Base-by-base conservation (phyloP, 1,140 invertebrate genomes). In the Brachionus rubens region DNA sequence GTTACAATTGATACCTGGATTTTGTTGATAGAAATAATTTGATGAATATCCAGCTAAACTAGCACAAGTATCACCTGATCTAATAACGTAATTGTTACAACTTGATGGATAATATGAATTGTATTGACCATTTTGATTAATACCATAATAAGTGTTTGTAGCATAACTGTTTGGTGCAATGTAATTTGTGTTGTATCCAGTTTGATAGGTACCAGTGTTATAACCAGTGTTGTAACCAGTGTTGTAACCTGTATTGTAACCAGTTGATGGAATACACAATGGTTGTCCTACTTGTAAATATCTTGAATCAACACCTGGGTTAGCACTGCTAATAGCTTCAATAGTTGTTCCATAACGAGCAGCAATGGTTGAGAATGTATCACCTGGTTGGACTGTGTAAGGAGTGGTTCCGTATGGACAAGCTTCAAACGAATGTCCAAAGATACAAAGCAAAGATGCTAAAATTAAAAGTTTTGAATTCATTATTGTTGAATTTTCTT, bases 271-370 rank as follows among this genome's bases (percentile, higher is more conserved):
- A 24, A 54, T 14, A 28, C 50, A 54, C 3, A 54, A 28, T 16
- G n/a, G 12, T 30, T 54, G 50, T 28, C 50, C 50, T 3, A 54
- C 9, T 30, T 54, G 26, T 7, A 54, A 54, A 19, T 24, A 54
- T 54, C 50, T 54, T 26, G 50, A 54, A 26, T 54, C 50, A 54
- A 54, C 26, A 28, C 50, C 50, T 54, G 50, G 50, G 30, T 54
- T 54, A n/a, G 50, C 50, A 54, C 24, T 28, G 3, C 21, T 54
- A 10, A 54, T 54, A 0, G 50, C 50, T 7, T 54, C 50, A 21
- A 54, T 28, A 54, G 19, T 54, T 24, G 50, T 54, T 54, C 50
- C 26, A 26, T 54, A 54, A 2, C 50, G 50, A 30, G 10, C 21
- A 24, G 50, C 50, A 9, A 50, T 21, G 12, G 16, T 0, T 9